Evolutionary conservation across 2,113 vertebrate genomes (phyloP).

Genomic region (Leucopsar rothschildi): DNA sequence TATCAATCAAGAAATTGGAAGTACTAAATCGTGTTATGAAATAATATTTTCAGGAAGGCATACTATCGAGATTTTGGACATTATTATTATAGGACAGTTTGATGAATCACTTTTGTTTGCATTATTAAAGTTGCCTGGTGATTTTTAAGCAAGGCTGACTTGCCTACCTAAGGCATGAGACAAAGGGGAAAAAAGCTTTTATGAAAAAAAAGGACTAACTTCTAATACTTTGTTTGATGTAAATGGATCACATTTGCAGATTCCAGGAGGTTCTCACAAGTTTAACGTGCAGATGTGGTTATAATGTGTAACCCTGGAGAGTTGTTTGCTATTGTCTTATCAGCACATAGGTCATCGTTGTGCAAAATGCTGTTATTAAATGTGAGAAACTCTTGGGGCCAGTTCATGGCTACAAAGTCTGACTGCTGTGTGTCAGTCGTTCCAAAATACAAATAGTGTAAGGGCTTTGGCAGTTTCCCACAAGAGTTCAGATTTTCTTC

Average conservation of each 20-base stretch:
- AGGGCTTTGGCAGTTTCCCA: background rate
- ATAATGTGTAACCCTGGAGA: background rate
- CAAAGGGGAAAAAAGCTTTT: background rate
- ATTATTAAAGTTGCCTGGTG: background rate
- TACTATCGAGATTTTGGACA: background rate
- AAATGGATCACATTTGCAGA: background rate
- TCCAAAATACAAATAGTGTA: background rate
- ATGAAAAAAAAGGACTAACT: background rate
- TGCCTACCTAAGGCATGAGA: background rate
- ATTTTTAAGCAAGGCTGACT: background rate
- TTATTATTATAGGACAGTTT: background rate
- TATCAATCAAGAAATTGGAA: background rate
- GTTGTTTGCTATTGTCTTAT: background rate
- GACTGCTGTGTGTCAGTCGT: background rate
- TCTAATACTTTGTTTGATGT: background rate
- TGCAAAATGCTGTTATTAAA: background rate
- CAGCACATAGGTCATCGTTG: background rate
- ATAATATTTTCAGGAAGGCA: background rate
- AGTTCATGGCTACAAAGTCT: background rate
- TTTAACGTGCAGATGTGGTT: background rate
- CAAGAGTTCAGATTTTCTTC: background rate
- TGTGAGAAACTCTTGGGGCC: background rate
- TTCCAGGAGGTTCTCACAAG: background rate
- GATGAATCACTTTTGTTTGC: background rate
- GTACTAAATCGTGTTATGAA: background rate